Conservation (phyloP, 2,797 vertebrate species). For the Zenarchopterus dispar region DNA sequence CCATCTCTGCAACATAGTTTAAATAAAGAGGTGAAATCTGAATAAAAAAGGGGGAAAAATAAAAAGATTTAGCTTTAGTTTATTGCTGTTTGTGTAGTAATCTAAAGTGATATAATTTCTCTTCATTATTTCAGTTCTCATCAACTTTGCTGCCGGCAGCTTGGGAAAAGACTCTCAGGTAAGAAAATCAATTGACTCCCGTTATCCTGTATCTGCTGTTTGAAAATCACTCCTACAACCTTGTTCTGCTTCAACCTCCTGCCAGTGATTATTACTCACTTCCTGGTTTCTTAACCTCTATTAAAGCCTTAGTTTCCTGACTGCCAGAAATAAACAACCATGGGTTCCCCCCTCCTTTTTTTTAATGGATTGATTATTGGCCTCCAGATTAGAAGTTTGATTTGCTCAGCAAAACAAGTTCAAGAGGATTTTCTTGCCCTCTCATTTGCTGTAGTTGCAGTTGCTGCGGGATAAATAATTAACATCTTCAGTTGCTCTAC, state of each 20-base stretch:
- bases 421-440: conserved; percentile 39
- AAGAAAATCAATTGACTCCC: conserved; percentile 39
- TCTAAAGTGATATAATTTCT: conserved; percentile 23
- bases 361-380: conserved; percentile 24
- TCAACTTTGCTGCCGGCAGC: conserved; percentile 64
- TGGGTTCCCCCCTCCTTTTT: background rate
- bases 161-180: conserved; percentile 74
- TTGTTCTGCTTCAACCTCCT: background rate
- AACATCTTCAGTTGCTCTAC: conserved; percentile 65
- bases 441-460: conserved; percentile 45
- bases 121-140: conserved; percentile 66
- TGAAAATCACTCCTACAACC: background rate
- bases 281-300: conserved; percentile 17
- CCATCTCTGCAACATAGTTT: background rate
- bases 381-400: conserved; percentile 31
- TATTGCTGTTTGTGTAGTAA: conserved; percentile 8
- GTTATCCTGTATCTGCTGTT: too few species aligned
- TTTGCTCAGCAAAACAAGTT: conserved; percentile 38
- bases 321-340: conserved; percentile 14
- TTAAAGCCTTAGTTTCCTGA: conserved; percentile 34
- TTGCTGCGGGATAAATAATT: conserved; percentile 72
- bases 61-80: conserved; percentile 5
- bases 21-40: background rate
- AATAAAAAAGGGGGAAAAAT: too few species aligned
- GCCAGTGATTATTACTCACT: conserved; percentile 20